A percentile compares a stretch with the other conserved stretches of the same genome.
Conservation (phyloP, 2,797 vertebrate species). For the Lepus townsendii region DNA sequence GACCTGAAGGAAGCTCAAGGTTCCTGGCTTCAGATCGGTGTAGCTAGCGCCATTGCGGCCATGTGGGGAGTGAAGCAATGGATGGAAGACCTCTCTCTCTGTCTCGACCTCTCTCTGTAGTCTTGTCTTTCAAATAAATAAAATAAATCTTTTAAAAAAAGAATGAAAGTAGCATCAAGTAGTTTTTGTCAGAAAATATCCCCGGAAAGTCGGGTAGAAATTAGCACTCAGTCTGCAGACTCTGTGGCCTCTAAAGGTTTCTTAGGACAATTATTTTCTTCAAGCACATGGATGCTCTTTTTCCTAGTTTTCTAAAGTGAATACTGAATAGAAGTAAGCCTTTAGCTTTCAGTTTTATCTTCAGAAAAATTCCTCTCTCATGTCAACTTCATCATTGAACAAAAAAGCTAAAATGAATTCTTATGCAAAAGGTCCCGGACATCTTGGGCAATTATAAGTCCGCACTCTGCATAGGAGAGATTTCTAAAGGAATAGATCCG, state of each 20-base stretch:
- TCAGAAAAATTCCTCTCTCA: not conserved
- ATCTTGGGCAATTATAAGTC: not conserved
- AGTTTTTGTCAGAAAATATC: not conserved
- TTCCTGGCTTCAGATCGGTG: too few relatives aligned
- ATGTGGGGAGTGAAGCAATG: too few relatives aligned
- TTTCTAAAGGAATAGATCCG: not conserved
- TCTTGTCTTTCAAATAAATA: too few relatives aligned
- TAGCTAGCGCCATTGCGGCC: too few relatives aligned
- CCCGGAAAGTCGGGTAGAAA: not conserved
- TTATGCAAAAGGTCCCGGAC: not conserved
- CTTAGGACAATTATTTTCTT: not conserved
- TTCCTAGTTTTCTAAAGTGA: conserved; percentile 17
- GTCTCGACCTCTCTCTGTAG: too few relatives aligned
- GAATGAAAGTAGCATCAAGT: not conserved
- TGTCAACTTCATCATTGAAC: conserved; percentile 28
- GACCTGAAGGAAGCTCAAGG: too few relatives aligned
- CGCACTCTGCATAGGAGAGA: not conserved
- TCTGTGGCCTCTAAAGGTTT: not conserved
- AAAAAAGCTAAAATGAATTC: conserved; percentile 20
- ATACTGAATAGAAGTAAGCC: not conserved
- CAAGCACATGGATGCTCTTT: not conserved
- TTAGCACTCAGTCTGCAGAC: not conserved
- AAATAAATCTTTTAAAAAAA: too few relatives aligned
- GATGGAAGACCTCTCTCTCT: too few relatives aligned
- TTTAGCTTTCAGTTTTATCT: not conserved